These are phyloP conservation scores for Syndactyla subalaris DNA, from an alignment of 2,797 vertebrate genomes.

Conservation along the genomic window DNA sequence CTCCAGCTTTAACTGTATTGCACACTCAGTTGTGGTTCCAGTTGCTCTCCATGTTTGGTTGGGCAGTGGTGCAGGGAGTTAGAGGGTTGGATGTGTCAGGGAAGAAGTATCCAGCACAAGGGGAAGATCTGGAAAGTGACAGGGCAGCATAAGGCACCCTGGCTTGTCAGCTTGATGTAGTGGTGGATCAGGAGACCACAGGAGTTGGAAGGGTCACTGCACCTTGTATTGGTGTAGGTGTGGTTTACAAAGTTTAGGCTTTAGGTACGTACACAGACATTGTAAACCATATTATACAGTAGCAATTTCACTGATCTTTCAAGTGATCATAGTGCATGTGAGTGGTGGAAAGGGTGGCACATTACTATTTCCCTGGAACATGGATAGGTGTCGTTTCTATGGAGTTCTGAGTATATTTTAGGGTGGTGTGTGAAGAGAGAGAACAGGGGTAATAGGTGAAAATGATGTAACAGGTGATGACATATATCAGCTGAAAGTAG, in stretches of 20 bases:
- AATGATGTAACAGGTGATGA: background rate
- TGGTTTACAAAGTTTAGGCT: background rate
- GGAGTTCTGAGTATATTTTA: background rate
- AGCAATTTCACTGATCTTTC: background rate
- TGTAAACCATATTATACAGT: background rate
- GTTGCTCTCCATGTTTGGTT: background rate
- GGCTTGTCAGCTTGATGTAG: background rate
- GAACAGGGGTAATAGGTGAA: background rate
- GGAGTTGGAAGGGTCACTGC: background rate
- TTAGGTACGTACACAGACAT: accelerated
- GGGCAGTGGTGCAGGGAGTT: background rate
- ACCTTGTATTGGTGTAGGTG: accelerated
- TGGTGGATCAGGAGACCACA: background rate
- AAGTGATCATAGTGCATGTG: background rate
- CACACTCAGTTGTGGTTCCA: background rate
- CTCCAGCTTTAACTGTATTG: background rate
- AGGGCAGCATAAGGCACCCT: background rate
- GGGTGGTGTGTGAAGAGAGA: background rate
- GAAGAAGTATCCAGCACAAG: background rate
- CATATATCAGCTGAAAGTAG: background rate
- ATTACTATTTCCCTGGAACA: background rate
- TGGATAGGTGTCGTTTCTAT: background rate
- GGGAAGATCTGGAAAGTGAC: background rate
- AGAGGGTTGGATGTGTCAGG: background rate
- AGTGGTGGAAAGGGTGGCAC: background rate